phyloP scores from a whole-genome alignment of 2,888 invertebrate genomes.

The Herminia tarsipennalis region DNA sequence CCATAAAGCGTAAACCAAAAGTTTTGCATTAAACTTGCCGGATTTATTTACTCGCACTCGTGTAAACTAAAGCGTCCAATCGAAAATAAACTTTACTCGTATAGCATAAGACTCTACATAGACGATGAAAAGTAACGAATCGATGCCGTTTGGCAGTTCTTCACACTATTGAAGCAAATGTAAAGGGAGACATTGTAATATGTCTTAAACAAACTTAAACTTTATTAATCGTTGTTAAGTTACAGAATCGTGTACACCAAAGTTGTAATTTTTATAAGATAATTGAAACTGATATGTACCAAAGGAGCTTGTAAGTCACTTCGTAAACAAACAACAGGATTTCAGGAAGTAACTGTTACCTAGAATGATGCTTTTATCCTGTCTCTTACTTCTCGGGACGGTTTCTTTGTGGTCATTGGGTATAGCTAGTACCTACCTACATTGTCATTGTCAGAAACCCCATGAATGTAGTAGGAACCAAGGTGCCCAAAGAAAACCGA shows the following conservation, averaged over 20 bases:
- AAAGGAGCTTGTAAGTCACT: too few relatives aligned
- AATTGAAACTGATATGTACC: background rate
- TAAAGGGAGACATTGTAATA: slow-evolving; percentile 54
- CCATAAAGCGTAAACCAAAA: slow-evolving; percentile 86
- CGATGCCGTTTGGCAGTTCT: slow-evolving; percentile 52
- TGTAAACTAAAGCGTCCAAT: slow-evolving; percentile 56
- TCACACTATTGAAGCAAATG: slow-evolving; percentile 52
- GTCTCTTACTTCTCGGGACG: too few relatives aligned
- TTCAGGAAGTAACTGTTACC: too few relatives aligned
- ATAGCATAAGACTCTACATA: slow-evolving; percentile 38
- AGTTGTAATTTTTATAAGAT: slow-evolving; percentile 16
- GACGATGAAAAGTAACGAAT: slow-evolving; percentile 26
- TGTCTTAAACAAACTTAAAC: slow-evolving; percentile 39
- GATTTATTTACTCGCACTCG: slow-evolving; percentile 78
- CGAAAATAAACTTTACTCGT: slow-evolving; percentile 53
- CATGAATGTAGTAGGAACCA: too few relatives aligned
- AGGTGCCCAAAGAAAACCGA: too few relatives aligned
- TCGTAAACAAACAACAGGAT: too few relatives aligned
- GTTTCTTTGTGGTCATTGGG: too few relatives aligned
- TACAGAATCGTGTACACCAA: slow-evolving; percentile 6
- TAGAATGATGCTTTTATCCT: too few relatives aligned
- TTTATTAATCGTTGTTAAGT: slow-evolving; percentile 17
- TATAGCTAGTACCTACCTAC: too few relatives aligned
- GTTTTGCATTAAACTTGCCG: slow-evolving; percentile 83
- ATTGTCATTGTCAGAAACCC: too few relatives aligned